Evolutionary conservation across 2,113 vertebrate species (phyloP).

Genomic region (Marmota flaviventris): DNA sequence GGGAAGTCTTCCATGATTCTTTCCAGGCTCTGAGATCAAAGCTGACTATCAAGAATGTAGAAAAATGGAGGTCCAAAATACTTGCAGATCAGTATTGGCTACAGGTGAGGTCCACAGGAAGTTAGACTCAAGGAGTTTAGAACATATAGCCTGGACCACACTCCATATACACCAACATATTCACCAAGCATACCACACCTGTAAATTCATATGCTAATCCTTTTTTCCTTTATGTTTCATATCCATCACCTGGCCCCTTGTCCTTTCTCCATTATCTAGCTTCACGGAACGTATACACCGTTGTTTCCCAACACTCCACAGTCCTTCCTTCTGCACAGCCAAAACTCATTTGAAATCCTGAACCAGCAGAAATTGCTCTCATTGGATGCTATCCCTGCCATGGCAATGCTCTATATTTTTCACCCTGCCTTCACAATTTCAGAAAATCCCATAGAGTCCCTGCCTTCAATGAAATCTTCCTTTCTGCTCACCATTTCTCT

Average conservation of each 20-base stretch:
- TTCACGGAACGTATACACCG: neutral
- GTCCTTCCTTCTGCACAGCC: neutral
- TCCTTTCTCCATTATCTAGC: neutral
- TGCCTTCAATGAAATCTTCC: neutral
- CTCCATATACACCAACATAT: neutral
- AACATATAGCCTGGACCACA: neutral
- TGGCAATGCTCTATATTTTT: neutral
- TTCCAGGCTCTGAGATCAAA: neutral
- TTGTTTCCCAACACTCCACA: neutral
- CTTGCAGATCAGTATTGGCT: neutral
- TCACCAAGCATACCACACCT: neutral
- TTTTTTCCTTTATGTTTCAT: neutral
- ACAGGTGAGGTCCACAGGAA: neutral
- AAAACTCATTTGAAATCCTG: neutral
- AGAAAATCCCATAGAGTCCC: neutral
- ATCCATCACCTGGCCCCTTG: neutral
- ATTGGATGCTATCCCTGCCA: neutral
- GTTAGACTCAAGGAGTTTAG: neutral
- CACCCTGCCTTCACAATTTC: neutral
- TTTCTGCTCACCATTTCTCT: neutral
- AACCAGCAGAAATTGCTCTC: neutral
- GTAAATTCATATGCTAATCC: neutral
- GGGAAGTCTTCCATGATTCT: neutral
- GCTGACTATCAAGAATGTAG: neutral
- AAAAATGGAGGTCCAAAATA: neutral